These are phyloP conservation scores for Eretmocerus hayati DNA, from an alignment of 2,888 invertebrate species.

Conservation along the genomic window DNA sequence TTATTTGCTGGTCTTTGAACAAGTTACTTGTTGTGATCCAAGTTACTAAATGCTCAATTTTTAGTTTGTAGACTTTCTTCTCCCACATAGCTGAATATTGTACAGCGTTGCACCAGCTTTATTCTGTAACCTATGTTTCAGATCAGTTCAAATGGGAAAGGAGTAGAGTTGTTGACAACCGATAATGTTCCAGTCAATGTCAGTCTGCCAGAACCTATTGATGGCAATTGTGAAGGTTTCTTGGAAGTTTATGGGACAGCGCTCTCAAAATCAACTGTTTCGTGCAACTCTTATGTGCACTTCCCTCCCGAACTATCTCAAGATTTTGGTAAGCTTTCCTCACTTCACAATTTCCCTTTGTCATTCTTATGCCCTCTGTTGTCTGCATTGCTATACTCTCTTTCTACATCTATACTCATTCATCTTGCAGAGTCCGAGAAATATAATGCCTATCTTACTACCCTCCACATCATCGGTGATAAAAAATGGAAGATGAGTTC, in stretches of 20 bases:
- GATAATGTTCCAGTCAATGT: conserved; percentile 37
- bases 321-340: conserved; percentile 36
- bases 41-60: too few relatives aligned
- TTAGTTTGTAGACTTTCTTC: too few relatives aligned
- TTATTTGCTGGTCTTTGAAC: too few relatives aligned
- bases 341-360: too few relatives aligned
- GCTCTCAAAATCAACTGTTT: conserved; percentile 35
- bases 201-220: conserved; percentile 31
- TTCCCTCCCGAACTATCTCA: conserved; percentile 28
- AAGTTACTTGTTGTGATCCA: too few relatives aligned
- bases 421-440: conserved; percentile 27
- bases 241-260: conserved; percentile 36
- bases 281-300: conserved; percentile 28
- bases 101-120: too few relatives aligned
- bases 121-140: conserved; percentile 16
- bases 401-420: background rate
- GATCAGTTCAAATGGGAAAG: conserved; percentile 33
- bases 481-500: conserved; percentile 26
- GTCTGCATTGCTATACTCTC: background rate
- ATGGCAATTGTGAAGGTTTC: conserved; percentile 29
- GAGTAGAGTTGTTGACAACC: conserved; percentile 34
- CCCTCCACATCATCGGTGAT: conserved; percentile 25
- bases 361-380: too few relatives aligned
- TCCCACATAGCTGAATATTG: too few relatives aligned
- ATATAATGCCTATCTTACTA: conserved; percentile 29